These are phyloP conservation scores for Arrhopalites spinosus DNA, from an alignment of 2,888 invertebrate species.

Conservation along the genomic window DNA sequence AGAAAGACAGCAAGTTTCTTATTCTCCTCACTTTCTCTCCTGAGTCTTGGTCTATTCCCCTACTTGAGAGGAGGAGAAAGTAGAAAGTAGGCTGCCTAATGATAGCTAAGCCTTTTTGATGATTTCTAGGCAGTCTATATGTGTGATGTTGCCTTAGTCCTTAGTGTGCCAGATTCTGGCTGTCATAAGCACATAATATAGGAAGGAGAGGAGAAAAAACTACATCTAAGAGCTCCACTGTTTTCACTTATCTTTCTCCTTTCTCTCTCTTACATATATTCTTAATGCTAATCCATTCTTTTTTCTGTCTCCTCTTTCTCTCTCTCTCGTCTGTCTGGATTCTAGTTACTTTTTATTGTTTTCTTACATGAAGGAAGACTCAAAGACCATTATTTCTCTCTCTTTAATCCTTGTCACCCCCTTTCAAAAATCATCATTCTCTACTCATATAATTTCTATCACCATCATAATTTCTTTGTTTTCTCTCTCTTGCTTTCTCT, in stretches of 20 bases:
- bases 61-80: not conserved
- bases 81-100: slow-evolving; percentile 24
- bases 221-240: too few relatives aligned
- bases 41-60: not conserved
- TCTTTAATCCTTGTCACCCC: slow-evolving; percentile 25
- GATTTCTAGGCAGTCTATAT: not conserved
- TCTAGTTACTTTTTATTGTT: slow-evolving; percentile 12
- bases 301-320: not conserved
- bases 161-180: slow-evolving; percentile 19
- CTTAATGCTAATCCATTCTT: not conserved
- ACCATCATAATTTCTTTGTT: not conserved
- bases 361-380: slow-evolving; percentile 4
- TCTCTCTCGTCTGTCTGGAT: too few relatives aligned
- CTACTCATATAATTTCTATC: not conserved
- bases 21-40: not conserved
- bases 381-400: not conserved
- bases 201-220: too few relatives aligned
- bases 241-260: not conserved
- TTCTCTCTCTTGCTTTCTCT: not conserved
- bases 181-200: slow-evolving; percentile 10
- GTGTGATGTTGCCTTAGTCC: slow-evolving; percentile 1
- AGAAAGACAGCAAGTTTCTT: not conserved
- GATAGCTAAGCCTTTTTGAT: slow-evolving; percentile 13
- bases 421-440: slow-evolving; percentile 15
- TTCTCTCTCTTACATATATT: not conserved